Base-by-base conservation (phyloP, 2,888 invertebrate species). In the Rhyacophila evoluta region DNA sequence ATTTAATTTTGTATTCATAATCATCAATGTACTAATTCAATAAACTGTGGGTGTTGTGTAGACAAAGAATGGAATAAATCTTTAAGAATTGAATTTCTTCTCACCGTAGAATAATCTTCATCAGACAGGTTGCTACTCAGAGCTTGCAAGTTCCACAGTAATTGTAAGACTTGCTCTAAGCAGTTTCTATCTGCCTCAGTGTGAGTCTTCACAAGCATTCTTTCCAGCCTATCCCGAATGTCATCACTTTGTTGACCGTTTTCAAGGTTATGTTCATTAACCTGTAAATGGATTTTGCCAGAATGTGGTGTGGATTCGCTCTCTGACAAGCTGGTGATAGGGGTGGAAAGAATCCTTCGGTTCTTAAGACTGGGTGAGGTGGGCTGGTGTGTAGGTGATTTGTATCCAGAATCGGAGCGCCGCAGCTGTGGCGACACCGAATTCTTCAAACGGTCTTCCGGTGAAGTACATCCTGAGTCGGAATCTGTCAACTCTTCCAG, bases 111-210 rank as follows among this genome's bases (percentile, higher is more conserved):
- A 79, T 41, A 77, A 85, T 91, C 91, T 84, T 91, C 91, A 85
- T 91, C 90, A 84, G 89, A 90, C 82, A 89, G 88, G 74, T 89
- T 89, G 85, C 89, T 89, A 85, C 89, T 89, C 83, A 92, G 86
- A 75, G 91, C 87, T 85, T 92, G 92, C 71, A 91, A 87, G 84
- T 92, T 91, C 85, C 92, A 92, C 80, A 93, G 86, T 83, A 93
- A 87, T 85, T 91, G 90, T 79, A 92, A 85, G 71, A 92, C 89
- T 85, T 93, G 92, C 83, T 93, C 91, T 84, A 93, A 86, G 83
- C 92, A 92, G 72, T 89, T 88, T 84, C 91, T 91, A 83, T 93
- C 93, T 38, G 91, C 90, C 78, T 89, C 89, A 15, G 89, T 89
- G 11, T 87, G 87, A 68, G 89, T 88, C 76, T 88, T 89, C 83